Evolutionary conservation across 2,888 invertebrate genomes (phyloP).

Genomic region (Dione vanillae): DNA sequence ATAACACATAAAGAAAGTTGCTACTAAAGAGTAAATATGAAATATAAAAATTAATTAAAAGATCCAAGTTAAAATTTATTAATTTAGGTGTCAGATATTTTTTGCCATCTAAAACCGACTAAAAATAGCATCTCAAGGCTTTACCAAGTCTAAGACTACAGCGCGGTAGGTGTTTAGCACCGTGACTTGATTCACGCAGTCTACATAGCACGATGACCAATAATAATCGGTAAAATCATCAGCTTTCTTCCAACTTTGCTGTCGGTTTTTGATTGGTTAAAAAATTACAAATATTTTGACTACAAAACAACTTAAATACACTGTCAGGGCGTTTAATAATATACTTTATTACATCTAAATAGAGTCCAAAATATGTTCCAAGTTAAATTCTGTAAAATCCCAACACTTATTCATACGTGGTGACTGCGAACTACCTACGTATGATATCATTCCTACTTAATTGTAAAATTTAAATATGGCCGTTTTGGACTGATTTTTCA

Average conservation of each 20-base stretch:
- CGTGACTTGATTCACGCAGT: slow-evolving; percentile 30
- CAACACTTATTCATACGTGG: slow-evolving; percentile 24
- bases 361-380: background rate
- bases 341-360: background rate
- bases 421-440: slow-evolving; percentile 10
- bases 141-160: background rate
- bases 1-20: too few relatives aligned
- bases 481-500: background rate
- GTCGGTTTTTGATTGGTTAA: slow-evolving; percentile 32
- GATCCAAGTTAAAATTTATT: background rate
- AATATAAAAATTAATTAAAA: background rate
- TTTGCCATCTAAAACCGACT: background rate
- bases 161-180: background rate
- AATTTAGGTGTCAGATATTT: background rate
- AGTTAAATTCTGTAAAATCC: slow-evolving; percentile 12
- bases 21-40: too few relatives aligned
- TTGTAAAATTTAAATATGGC: slow-evolving; percentile 2
- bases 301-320: background rate
- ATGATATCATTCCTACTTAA: slow-evolving; percentile 22
- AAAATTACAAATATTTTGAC: background rate
- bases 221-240: slow-evolving; percentile 39
- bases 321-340: background rate
- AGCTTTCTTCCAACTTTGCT: slow-evolving; percentile 35
- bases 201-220: slow-evolving; percentile 28
- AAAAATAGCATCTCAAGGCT: background rate